Evolutionary conservation across 2,797 vertebrate species (phyloP), one percentile per base, ranked within the genome.

Genomic region (Tokudaia tokunoshimensis): DNA sequence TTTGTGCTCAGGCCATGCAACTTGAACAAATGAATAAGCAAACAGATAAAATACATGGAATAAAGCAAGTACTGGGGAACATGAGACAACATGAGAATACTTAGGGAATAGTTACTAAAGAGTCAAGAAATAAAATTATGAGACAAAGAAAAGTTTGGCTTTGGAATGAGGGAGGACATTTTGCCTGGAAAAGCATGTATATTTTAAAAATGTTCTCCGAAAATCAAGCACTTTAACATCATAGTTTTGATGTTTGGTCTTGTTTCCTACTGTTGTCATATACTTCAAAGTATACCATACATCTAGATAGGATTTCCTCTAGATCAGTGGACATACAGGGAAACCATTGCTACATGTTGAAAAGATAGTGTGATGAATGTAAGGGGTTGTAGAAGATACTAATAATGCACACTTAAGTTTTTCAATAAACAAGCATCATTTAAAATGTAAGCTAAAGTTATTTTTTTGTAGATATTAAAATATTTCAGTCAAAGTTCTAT

Each of bases 391-490:
- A 89, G 61, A 65, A 89, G n/a, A 78, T 80, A 94, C 44, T 87
- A 84, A 87, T n/a, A 83, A 95, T 86, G 13, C 19, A 61, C 37
- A 92, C 3, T n/a, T 31, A 63, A 37, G 82, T 41, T 79, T 86
- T 87, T 52, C 67, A 94, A 47, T 82, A 81, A 76, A 57, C 10
- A 81, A 41, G 26, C 2, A 17, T 91, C 47, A 83, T 67, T 92
- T 91, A 88, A 96, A 98, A 97, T 50, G 7, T 6, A 29, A 94
- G 79, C 31, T 19, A 80, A 97, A 95, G 96, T 52, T 65, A 72
- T 84, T 97, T 97, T 97, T 84, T 86, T 88, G 26, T 63, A 70
- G 44, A 90, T 55, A 97, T 79, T 94, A 95, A 94, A 96, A 11
- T 65, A 95, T 93, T 89, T 94, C 34, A 87, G 57, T 50, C 17